Conservation (phyloP, 1,140 invertebrate species). For the Bursaphelenchus mucronatus region DNA sequence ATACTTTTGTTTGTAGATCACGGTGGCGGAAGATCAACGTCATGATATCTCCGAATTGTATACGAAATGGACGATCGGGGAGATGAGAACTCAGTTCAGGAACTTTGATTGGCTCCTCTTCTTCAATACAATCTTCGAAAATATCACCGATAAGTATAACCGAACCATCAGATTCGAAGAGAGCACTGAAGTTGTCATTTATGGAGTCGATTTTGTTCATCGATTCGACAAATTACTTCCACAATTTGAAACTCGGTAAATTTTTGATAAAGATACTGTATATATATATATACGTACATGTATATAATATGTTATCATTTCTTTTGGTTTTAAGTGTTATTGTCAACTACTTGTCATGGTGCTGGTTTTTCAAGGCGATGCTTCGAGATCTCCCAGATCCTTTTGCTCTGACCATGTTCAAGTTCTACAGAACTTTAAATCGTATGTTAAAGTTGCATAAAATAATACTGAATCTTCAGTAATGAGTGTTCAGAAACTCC, state of each 20-base stretch:
- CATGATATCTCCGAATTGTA: constrained; percentile 60
- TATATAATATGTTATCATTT: not conserved
- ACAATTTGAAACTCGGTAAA: constrained; percentile 47
- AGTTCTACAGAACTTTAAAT: constrained; percentile 59
- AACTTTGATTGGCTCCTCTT: constrained; percentile 57
- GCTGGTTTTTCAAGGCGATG: constrained; percentile 60
- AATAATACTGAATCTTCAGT: constrained; percentile 37
- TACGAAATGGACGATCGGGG: constrained; percentile 59
- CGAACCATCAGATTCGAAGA: constrained; percentile 48
- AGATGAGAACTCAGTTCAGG: constrained; percentile 50
- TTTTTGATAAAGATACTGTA: constrained; percentile 8
- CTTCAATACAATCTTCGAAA: constrained; percentile 58
- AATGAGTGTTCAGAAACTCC: constrained; percentile 59
- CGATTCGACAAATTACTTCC: constrained; percentile 53
- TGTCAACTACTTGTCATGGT: constrained; percentile 58
- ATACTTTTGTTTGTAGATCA: constrained; percentile 45
- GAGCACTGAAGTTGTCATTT: constrained; percentile 55
- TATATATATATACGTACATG: constrained; percentile 4
- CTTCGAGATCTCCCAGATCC: constrained; percentile 57
- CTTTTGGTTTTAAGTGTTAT: constrained; percentile 39
- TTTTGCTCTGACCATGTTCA: constrained; percentile 60
- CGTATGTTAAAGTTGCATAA: constrained; percentile 31
- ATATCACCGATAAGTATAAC: constrained; percentile 43
- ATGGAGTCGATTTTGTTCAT: constrained; percentile 58
- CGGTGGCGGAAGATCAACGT: constrained; percentile 58